phyloP scores from a whole-genome alignment of 2,888 invertebrate species.

The Arrhopalites spinosus region DNA sequence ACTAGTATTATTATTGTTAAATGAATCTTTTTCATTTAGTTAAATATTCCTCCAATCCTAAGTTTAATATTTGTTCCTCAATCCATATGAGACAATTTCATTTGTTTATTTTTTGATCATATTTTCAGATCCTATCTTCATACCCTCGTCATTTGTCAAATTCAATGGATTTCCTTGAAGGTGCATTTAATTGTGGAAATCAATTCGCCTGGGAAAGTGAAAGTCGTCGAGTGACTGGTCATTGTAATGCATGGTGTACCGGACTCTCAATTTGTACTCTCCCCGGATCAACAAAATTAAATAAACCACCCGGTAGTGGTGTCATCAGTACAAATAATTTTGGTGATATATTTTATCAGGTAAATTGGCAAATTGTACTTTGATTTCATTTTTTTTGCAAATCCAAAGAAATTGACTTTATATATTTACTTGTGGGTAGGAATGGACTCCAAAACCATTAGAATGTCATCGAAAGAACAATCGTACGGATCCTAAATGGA shows the following conservation, averaged over 20 bases:
- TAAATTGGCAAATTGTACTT: conserved; percentile 11
- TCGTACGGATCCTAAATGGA: conserved; percentile 40
- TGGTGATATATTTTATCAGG: conserved; percentile 55
- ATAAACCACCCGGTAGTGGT: conserved; percentile 36
- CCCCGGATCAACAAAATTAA: neutral
- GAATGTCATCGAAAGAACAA: conserved; percentile 26
- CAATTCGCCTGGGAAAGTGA: conserved; percentile 40
- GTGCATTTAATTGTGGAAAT: conserved; percentile 21
- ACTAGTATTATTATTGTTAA: too few species aligned
- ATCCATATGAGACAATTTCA: too few species aligned
- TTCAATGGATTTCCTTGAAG: conserved; percentile 41
- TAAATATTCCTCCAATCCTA: too few species aligned
- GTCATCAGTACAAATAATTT: conserved; percentile 46
- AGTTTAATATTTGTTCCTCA: too few species aligned
- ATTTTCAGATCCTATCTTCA: conserved; percentile 37
- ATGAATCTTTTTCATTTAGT: too few species aligned
- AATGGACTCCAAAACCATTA: conserved; percentile 47
- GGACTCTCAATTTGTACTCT: conserved; percentile 41
- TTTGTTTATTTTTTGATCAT: too few species aligned
- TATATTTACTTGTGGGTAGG: too few species aligned
- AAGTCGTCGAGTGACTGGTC: conserved; percentile 29
- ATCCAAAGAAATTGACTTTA: too few species aligned
- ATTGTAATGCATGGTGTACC: conserved; percentile 52
- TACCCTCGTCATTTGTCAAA: conserved; percentile 50
- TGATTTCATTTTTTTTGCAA: neutral